Evolutionary conservation across 2,888 invertebrate genomes (phyloP).

Genomic region (Amphimallon solstitiale): DNA sequence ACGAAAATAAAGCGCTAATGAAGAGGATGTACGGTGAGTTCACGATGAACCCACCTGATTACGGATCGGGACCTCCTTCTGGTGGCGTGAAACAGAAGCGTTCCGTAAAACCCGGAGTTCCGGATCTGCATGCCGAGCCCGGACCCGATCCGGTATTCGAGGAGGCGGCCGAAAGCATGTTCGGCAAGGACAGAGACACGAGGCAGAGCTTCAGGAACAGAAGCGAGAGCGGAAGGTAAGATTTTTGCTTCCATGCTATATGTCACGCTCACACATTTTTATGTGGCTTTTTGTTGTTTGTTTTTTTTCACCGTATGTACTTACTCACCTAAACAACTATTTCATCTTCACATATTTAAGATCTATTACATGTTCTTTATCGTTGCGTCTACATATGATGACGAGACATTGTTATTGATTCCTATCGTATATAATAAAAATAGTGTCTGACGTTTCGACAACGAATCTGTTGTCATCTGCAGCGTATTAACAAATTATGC

Average conservation of each 20-base stretch:
- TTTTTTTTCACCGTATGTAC: neutral
- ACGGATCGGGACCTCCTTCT: constrained; percentile 61
- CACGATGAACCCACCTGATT: constrained; percentile 69
- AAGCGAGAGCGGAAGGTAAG: constrained; percentile 67
- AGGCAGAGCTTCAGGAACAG: constrained; percentile 67
- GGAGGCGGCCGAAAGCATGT: constrained; percentile 66
- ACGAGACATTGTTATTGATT: too few species aligned
- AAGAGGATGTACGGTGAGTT: constrained; percentile 95
- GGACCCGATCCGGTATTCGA: constrained; percentile 61
- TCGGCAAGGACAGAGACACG: constrained; percentile 66
- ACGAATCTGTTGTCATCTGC: too few species aligned
- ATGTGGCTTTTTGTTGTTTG: neutral
- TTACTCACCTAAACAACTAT: too few species aligned
- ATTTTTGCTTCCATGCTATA: neutral
- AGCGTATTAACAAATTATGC: too few species aligned
- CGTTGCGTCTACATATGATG: too few species aligned
- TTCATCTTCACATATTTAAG: too few species aligned
- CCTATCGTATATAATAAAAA: too few species aligned
- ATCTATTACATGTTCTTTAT: too few species aligned
- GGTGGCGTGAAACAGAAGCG: constrained; percentile 61
- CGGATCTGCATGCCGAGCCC: constrained; percentile 68
- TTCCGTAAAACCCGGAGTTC: constrained; percentile 65
- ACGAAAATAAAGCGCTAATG: constrained; percentile 93
- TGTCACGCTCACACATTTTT: neutral
- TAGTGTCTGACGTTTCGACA: too few species aligned